Evolutionary conservation across 1,140 invertebrate species (phyloP).

Genomic region (Drosophila micromelanica): DNA sequence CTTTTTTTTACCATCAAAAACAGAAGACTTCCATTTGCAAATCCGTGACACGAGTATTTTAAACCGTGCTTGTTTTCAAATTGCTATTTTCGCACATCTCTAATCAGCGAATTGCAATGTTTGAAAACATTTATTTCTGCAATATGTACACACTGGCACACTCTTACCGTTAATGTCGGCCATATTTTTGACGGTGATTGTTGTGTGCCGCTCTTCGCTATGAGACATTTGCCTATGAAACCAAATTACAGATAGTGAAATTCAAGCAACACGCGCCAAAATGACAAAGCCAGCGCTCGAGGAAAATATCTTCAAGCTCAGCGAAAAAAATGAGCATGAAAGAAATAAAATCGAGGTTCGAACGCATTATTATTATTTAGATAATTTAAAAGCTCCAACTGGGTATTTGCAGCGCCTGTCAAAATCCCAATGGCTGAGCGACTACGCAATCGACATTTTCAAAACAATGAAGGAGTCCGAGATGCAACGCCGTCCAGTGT

Average conservation of each 20-base stretch:
- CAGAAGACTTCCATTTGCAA: too few relatives aligned
- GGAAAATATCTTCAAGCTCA: conserved; percentile 35
- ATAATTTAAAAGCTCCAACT: neutral
- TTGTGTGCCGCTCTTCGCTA: conserved; percentile 13
- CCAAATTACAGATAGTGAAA: neutral
- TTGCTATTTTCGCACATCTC: neutral
- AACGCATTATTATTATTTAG: neutral
- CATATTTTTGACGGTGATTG: conserved; percentile 25
- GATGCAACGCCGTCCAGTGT: conserved; percentile 38
- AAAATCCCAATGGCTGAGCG: conserved; percentile 52
- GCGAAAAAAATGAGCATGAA: conserved; percentile 14
- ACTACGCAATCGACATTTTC: conserved; percentile 66
- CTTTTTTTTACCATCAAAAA: too few relatives aligned
- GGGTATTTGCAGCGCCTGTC: conserved; percentile 40
- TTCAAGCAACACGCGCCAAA: neutral
- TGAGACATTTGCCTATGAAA: conserved; percentile 5
- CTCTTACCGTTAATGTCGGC: conserved; percentile 32
- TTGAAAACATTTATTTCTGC: neutral
- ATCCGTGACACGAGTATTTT: too few relatives aligned
- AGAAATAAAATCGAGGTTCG: conserved; percentile 42
- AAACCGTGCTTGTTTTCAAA: too few relatives aligned
- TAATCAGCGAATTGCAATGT: too few relatives aligned
- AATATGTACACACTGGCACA: conserved; percentile 1
- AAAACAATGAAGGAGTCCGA: conserved; percentile 55
- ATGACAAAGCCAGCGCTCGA: conserved; percentile 36